phyloP scores from a whole-genome alignment of 2,888 invertebrate species.

The Eristalis pertinax region DNA sequence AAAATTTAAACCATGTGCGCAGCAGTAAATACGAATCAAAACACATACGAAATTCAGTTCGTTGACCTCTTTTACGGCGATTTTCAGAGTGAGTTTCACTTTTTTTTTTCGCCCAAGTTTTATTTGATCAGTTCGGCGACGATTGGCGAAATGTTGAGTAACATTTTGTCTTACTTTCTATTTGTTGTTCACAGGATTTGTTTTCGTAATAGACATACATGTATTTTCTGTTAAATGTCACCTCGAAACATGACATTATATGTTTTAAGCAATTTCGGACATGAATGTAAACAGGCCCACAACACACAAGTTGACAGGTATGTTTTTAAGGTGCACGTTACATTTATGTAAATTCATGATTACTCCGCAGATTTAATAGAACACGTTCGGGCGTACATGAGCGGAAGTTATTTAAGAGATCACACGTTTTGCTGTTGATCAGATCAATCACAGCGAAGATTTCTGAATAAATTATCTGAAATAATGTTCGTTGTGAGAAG shows the following conservation, averaged over 20 bases:
- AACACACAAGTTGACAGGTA: no score
- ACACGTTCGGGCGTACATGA: neutral
- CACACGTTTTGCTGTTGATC: neutral
- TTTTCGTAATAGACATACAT: neutral
- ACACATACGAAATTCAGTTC: neutral
- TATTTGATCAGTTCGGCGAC: neutral
- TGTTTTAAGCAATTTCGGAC: no score
- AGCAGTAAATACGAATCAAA: constrained; percentile 5
- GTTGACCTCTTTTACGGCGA: constrained; percentile 19
- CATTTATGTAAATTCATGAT: neutral
- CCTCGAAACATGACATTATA: no score
- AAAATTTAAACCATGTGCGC: constrained; percentile 43
- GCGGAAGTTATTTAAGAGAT: neutral
- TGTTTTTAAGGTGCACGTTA: no score
- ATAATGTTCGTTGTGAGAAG: neutral
- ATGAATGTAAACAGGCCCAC: no score
- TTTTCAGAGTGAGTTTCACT: constrained; percentile 24
- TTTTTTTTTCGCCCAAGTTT: constrained; percentile 14
- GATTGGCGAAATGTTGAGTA: constrained; percentile 3
- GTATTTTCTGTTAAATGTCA: neutral
- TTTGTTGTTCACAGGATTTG: neutral
- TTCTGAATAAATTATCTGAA: neutral
- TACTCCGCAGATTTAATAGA: neutral
- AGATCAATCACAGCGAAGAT: neutral
- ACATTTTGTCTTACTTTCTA: constrained; percentile 23